Evolutionary conservation across 2,888 invertebrate genomes (phyloP).

Genomic region (Drosophila bunnanda): DNA sequence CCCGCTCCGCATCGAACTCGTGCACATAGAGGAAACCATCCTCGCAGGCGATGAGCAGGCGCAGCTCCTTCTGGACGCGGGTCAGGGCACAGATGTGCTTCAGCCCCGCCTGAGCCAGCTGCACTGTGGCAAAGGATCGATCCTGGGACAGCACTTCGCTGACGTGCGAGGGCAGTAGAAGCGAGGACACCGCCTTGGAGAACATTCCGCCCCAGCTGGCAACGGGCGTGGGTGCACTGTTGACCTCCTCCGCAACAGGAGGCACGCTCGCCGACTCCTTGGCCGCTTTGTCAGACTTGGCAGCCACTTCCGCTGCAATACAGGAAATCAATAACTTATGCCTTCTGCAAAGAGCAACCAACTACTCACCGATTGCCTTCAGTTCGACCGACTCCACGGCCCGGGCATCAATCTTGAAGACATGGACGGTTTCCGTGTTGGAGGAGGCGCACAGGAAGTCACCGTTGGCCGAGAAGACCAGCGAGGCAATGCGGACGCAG

Average conservation of each 20-base stretch:
- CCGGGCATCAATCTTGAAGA: conserved; percentile 83
- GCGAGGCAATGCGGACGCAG: conserved; percentile 83
- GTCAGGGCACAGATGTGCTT: conserved; percentile 83
- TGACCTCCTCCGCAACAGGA: conserved; percentile 21
- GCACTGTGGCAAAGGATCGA: conserved; percentile 84
- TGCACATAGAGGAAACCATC: conserved; percentile 85
- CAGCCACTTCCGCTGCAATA: conserved; percentile 63
- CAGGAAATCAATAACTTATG: not conserved
- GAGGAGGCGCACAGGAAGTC: conserved; percentile 84
- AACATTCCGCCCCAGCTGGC: conserved; percentile 83
- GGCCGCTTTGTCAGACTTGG: conserved; percentile 54
- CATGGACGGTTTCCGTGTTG: conserved; percentile 84
- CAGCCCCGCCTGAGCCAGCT: conserved; percentile 82
- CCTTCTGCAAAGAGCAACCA: too few species aligned
- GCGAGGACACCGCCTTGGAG: conserved; percentile 83
- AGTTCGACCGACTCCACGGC: conserved; percentile 82
- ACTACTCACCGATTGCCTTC: conserved; percentile 65
- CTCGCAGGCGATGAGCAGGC: conserved; percentile 83
- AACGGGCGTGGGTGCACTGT: conserved; percentile 30
- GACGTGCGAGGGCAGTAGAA: conserved; percentile 83
- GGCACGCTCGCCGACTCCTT: conserved; percentile 28
- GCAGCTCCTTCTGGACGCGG: conserved; percentile 82
- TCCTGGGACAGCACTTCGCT: conserved; percentile 84
- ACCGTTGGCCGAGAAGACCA: conserved; percentile 82
- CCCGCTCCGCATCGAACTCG: conserved; percentile 82